These are phyloP conservation scores for Mactromeris polynyma DNA, from an alignment of 2,888 invertebrate species.

Conservation along the genomic window DNA sequence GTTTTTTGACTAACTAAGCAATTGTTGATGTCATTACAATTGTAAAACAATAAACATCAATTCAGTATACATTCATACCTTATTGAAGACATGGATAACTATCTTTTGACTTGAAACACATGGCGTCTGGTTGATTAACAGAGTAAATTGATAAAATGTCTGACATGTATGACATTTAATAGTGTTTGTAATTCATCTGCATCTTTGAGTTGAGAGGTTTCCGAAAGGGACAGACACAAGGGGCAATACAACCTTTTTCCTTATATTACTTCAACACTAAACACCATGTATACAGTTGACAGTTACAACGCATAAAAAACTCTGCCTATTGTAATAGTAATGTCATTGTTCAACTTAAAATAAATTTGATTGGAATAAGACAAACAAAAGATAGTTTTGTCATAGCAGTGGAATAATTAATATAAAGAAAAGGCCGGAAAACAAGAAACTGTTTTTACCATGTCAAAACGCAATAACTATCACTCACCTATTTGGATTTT, in stretches of 20 bases:
- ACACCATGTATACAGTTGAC: neutral
- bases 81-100: constrained; percentile 11
- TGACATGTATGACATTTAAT: constrained; percentile 16
- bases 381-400: constrained; percentile 38
- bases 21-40: neutral
- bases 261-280: neutral
- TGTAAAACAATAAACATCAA: constrained; percentile 16
- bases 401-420: neutral
- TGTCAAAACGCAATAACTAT: constrained; percentile 35
- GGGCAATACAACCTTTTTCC: neutral
- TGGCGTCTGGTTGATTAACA: constrained; percentile 4
- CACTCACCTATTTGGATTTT: constrained; percentile 24
- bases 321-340: constrained; percentile 18
- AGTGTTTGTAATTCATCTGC: constrained; percentile 3
- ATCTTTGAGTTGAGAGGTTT: neutral
- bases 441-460: constrained; percentile 26
- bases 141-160: constrained; percentile 16
- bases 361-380: constrained; percentile 24
- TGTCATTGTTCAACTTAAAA: constrained; percentile 22
- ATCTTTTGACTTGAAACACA: constrained; percentile 16
- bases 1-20: neutral
- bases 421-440: constrained; percentile 26
- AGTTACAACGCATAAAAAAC: neutral
- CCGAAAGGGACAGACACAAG: neutral
- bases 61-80: neutral